Conservation (phyloP, 2,797 vertebrate genomes). For the Varecia variegata region DNA sequence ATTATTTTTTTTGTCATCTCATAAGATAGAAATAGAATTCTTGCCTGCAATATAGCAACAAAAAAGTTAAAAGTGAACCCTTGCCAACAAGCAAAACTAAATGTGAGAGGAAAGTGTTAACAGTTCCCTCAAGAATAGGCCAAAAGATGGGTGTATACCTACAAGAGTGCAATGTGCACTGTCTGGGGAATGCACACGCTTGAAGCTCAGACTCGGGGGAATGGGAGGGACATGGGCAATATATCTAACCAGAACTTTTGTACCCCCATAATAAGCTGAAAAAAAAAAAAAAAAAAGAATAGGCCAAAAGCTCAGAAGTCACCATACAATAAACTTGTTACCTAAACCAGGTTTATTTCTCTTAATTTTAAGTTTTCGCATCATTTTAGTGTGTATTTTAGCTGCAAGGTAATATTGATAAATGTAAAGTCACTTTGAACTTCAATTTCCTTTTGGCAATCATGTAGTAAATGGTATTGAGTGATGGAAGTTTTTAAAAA, state of each 20-base stretch:
- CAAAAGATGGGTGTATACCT: too few relatives aligned
- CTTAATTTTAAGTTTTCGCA: constrained; percentile 19
- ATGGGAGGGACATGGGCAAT: too few relatives aligned
- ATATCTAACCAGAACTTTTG: too few relatives aligned
- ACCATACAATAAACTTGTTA: not conserved
- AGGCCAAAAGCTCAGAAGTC: not conserved
- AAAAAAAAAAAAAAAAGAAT: too few relatives aligned
- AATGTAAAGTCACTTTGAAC: not conserved
- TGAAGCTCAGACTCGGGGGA: too few relatives aligned
- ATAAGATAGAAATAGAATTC: not conserved
- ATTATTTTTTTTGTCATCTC: not conserved
- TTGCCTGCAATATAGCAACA: not conserved
- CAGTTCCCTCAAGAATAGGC: not conserved
- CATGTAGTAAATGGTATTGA: not conserved
- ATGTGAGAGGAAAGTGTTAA: not conserved
- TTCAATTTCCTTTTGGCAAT: not conserved
- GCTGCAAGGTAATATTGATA: not conserved
- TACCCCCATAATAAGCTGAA: too few relatives aligned
- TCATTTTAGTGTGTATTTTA: not conserved
- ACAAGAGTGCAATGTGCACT: too few relatives aligned
- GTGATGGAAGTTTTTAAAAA: not conserved
- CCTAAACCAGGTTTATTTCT: not conserved
- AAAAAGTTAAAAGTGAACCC: not conserved
- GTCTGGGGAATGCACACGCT: too few relatives aligned
- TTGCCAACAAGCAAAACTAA: not conserved